Evolutionary conservation across 2,113 vertebrate species (phyloP), one percentile per base, ranked within the genome.

Genomic region (Tiliqua scincoides): DNA sequence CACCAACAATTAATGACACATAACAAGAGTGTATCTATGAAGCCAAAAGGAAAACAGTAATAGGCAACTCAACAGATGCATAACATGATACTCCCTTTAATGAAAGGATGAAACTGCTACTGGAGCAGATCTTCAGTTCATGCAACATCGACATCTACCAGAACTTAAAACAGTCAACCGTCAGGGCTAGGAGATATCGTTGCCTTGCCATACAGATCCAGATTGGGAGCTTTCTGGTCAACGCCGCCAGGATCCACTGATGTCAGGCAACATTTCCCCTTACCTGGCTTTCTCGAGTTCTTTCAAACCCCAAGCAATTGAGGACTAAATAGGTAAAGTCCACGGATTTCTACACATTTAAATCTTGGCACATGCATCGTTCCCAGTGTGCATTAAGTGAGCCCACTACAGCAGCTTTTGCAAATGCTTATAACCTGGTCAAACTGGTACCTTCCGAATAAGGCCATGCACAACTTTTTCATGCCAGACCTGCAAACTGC

Each of bases 311-410:
- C 3, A 0, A 82, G 71, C 37, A 74, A 15, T 25, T n/a, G 23
- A 75, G 10, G 76, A 82, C 73, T 59, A 21, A 62, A 72, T 5
- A 27, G 37, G 27, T 7, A 85, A 35, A 2, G 32, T 32, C 59
- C 30, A 21, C 80, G 32, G 32, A 48, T 65, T 30, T 43, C 25
- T 25, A 76, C 18, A 20, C 57, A 75, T 27, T 0, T 65, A 65
- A 65, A 12, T 84, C 65, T 48, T 14, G n/a, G 88, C 63, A 75
- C 32, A 54, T 14, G 6, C 63, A 61, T 61, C 68, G 43, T 81
- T 91, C 68, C 79, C 61, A 59, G 0, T 0, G 0, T 0, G 57
- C 6, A 63, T 52, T 48, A 27, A 81, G 48, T 8, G 0, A 0
- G 67, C 9, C 12, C 9, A 37, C 27, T 14, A 0, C 0, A 0